Conservation (phyloP, 2,797 vertebrate genomes). For the Danio jaintianensis region DNA sequence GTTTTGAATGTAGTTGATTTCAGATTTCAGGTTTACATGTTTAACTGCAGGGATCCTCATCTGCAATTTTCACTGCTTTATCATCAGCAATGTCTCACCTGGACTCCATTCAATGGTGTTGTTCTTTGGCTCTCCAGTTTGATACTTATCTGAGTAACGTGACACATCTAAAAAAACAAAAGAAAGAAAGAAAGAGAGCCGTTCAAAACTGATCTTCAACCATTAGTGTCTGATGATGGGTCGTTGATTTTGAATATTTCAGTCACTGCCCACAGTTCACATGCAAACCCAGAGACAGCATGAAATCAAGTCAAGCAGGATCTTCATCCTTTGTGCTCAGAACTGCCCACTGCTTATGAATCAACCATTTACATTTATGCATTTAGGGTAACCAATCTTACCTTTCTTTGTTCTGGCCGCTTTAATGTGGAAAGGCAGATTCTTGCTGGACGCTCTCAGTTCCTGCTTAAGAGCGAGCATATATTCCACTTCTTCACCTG, state of each 20-base stretch:
- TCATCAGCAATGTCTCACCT: constrained; percentile 65
- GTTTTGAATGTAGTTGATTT: not conserved
- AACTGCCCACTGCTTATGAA: not conserved
- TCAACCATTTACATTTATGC: not conserved
- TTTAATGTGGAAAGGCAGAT: constrained; percentile 80
- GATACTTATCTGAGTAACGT: constrained; percentile 86
- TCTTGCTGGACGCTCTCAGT: constrained; percentile 79
- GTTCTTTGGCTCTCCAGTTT: constrained; percentile 74
- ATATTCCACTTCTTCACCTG: constrained; percentile 83
- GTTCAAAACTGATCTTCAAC: not conserved
- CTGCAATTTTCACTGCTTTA: not conserved
- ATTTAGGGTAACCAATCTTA: constrained; percentile 41
- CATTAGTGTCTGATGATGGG: not conserved
- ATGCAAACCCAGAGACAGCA: constrained; percentile 17
- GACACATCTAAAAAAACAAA: constrained; percentile 76
- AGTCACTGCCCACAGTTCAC: not conserved
- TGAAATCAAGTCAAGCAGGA: not conserved
- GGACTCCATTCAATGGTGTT: constrained; percentile 82
- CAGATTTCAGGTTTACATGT: not conserved
- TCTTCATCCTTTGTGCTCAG: not conserved
- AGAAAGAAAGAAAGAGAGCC: constrained; percentile 7
- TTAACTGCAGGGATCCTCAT: not conserved
- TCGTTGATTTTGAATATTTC: not conserved
- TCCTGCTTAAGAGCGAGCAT: constrained; percentile 85
- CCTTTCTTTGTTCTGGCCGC: constrained; percentile 78